Evolutionary conservation across 1,140 invertebrate species (phyloP), one percentile per base, ranked within the genome.

Genomic region (Ceratina calcarata): DNA sequence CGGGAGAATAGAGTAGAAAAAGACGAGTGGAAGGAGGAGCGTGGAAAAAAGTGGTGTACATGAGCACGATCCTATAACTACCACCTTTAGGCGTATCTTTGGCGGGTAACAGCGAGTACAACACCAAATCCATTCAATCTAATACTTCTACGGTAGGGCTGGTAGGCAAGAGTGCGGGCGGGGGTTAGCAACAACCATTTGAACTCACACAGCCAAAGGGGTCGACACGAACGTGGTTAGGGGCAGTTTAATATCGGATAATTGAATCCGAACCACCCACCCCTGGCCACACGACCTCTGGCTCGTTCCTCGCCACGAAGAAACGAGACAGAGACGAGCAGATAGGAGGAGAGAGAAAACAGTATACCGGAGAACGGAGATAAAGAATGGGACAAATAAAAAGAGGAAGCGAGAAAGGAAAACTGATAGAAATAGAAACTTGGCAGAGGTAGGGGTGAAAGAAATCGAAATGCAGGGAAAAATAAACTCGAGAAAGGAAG

Each of bases 241-340:
- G 91, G 90, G 92, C 89, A 91, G 91, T 93, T 93, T 93, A 93
- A 93, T 93, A 93, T 93, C 92, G 91, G 91, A 93, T 93, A 93
- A 93, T 93, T 93, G 92, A 93, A 93, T 93, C 91, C 91, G 89
- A 91, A 88, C 86, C 86, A 87, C 86, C 88, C 85, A 83, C 86
- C 78, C 76, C 83, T 73, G 62, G 73, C 69, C 81, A 68, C 81
- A 84, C 73, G 75, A 79, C 78, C 84, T 81, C 81, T 80, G 77
- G 69, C 74, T 85, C 80, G n/a, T 79, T 85, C 70, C 82, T 82
- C 27, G 73, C 77, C 75, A 72, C 78, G 78, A 74, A 76, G 80
- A 61, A 78, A 83, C 55, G 72, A 24, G 67, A 76, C 70, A 57
- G 78, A 16, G 67, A 80, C 49, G 81, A 66, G 55, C 57, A n/a